Conservation (phyloP, 2,888 invertebrate species). For the Erebia aethiops region DNA sequence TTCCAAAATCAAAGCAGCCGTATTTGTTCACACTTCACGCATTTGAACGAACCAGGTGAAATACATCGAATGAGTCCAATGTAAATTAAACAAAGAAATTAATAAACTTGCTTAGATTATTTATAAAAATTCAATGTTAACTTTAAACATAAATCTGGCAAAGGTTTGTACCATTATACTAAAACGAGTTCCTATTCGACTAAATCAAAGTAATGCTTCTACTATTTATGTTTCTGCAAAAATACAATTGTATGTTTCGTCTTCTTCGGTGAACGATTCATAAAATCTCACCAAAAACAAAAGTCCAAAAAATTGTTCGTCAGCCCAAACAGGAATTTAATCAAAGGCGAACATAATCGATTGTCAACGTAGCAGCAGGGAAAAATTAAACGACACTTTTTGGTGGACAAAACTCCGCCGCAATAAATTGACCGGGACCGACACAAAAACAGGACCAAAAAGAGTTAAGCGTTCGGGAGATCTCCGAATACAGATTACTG, state of each 20-base stretch:
- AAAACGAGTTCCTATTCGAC: too few relatives aligned
- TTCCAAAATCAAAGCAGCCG: too few relatives aligned
- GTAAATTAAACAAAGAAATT: too few relatives aligned
- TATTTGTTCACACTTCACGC: too few relatives aligned
- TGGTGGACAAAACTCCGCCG: slow-evolving; percentile 67
- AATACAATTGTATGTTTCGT: background rate
- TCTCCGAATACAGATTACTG: slow-evolving; percentile 80
- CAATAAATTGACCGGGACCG: slow-evolving; percentile 71
- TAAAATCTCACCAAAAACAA: slow-evolving; percentile 7
- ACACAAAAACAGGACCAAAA: slow-evolving; percentile 73
- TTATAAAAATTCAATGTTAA: too few relatives aligned
- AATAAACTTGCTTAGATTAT: too few relatives aligned
- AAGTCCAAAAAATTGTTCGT: slow-evolving; percentile 20
- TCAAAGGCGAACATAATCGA: slow-evolving; percentile 72
- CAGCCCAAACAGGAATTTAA: slow-evolving; percentile 49
- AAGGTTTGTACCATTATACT: too few relatives aligned
- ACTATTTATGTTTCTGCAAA: background rate
- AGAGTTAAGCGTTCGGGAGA: slow-evolving; percentile 82
- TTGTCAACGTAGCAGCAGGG: slow-evolving; percentile 68
- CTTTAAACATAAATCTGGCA: too few relatives aligned
- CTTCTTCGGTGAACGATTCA: background rate
- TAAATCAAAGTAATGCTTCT: background rate
- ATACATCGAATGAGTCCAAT: too few relatives aligned
- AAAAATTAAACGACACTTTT: slow-evolving; percentile 80
- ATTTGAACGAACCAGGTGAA: too few relatives aligned